Evolutionary conservation across 2,797 vertebrate species (phyloP).

Genomic region (Anguilla pacifica): DNA sequence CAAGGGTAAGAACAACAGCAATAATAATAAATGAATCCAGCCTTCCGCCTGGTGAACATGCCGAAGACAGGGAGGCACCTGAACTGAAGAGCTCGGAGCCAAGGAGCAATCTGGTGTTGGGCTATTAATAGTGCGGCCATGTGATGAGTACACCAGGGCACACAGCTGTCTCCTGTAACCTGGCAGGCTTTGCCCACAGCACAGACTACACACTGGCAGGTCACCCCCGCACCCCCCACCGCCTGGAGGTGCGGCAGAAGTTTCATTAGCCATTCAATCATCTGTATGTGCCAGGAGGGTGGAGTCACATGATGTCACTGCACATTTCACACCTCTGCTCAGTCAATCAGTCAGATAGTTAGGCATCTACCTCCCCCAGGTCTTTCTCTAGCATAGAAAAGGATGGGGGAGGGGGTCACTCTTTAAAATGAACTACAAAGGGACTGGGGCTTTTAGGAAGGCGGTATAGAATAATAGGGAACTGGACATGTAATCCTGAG

Average conservation of each 20-base stretch:
- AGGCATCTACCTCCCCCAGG: neutral
- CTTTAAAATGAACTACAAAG: neutral
- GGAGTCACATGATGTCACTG: neutral
- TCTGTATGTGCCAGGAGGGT: neutral
- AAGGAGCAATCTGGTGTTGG: neutral
- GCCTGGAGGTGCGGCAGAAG: neutral
- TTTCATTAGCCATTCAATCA: neutral
- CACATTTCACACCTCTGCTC: neutral
- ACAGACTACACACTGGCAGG: neutral
- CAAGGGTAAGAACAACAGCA: neutral
- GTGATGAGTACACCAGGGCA: neutral
- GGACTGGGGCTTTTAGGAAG: too few relatives aligned
- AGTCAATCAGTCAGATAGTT: neutral
- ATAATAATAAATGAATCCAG: neutral
- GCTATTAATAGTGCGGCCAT: neutral
- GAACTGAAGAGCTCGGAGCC: conserved; percentile 12
- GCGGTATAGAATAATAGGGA: neutral
- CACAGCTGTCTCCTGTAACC: conserved; percentile 8
- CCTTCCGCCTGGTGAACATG: neutral
- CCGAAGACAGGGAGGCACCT: neutral
- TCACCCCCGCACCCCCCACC: neutral
- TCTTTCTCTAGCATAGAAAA: neutral
- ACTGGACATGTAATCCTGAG: neutral
- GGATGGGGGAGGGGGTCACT: neutral
- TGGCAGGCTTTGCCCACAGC: neutral